A percentile compares a stretch with the other conserved stretches of the same genome.
Conservation (phyloP, 2,113 vertebrate genomes). For the Tauraco erythrolophus region DNA sequence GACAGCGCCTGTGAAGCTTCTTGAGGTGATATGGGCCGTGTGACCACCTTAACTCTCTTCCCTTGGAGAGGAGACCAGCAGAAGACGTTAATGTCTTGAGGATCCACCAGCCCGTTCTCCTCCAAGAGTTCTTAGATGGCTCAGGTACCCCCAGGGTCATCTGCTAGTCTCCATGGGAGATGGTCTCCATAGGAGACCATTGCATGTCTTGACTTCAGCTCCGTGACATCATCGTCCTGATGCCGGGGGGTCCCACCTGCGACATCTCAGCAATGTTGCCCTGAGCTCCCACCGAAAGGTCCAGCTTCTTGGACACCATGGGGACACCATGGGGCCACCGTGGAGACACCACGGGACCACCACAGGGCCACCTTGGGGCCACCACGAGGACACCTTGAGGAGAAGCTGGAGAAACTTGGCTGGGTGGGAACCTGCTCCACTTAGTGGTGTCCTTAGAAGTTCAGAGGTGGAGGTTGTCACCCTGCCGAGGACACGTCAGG, state of each 20-base stretch:
- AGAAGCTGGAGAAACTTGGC: not conserved
- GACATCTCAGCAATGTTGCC: not conserved
- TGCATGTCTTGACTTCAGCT: not conserved
- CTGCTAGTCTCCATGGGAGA: no score
- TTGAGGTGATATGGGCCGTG: not conserved
- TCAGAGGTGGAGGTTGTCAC: not conserved
- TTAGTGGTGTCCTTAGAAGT: no score
- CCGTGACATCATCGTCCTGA: not conserved
- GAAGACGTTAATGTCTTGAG: not conserved
- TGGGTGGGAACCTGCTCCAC: not conserved
- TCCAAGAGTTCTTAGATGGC: not conserved
- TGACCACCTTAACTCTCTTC: not conserved
- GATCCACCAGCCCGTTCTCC: not conserved
- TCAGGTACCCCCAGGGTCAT: no score
- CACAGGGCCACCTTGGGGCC: no score
- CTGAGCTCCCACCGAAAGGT: not conserved
- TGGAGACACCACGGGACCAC: no score
- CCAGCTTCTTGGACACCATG: not conserved
- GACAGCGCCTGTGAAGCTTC: not conserved
- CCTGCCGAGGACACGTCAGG: accelerated
- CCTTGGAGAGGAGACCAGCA: not conserved
- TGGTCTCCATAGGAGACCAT: not conserved
- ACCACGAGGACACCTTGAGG: no score
- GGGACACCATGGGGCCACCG: no score
- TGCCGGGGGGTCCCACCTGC: not conserved